phyloP scores from a whole-genome alignment of 2,113 vertebrate genomes.

The Oreotrochilus melanogaster region DNA sequence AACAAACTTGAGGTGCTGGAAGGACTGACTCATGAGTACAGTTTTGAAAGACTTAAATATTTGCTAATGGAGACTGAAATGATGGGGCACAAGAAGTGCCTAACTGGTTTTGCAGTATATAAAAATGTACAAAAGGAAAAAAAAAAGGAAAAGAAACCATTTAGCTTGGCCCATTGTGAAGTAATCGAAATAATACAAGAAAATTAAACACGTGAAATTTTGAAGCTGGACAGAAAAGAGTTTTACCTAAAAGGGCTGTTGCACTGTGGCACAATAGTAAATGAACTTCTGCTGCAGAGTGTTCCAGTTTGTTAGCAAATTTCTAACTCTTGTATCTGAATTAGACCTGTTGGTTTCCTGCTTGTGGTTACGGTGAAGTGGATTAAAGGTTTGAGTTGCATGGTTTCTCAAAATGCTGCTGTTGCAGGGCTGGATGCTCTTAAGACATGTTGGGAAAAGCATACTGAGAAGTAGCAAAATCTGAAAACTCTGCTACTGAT shows the following conservation, averaged over 20 bases:
- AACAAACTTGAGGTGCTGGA: constrained; percentile 16
- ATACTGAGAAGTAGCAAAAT: constrained; percentile 26
- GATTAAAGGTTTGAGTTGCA: neutral
- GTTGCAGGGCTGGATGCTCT: neutral
- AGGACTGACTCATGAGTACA: neutral
- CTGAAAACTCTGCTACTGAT: constrained; percentile 41
- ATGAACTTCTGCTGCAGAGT: neutral
- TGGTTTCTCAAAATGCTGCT: neutral
- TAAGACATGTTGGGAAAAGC: neutral
- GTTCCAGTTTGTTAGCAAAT: neutral
- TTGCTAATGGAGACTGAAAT: neutral
- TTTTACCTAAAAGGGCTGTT: neutral
- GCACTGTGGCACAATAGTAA: neutral
- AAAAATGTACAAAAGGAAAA: neutral
- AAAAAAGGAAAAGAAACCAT: neutral
- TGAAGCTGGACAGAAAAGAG: neutral
- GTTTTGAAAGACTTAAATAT: neutral
- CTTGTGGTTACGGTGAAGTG: neutral
- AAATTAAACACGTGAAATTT: neutral
- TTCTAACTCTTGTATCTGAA: neutral
- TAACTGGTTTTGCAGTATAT: neutral
- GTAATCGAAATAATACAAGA: neutral
- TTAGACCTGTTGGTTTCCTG: neutral
- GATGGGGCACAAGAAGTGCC: neutral
- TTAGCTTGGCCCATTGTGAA: neutral